phyloP scores from a whole-genome alignment of 64 coral and sea anemone species.

The Montipora efflorescens region DNA sequence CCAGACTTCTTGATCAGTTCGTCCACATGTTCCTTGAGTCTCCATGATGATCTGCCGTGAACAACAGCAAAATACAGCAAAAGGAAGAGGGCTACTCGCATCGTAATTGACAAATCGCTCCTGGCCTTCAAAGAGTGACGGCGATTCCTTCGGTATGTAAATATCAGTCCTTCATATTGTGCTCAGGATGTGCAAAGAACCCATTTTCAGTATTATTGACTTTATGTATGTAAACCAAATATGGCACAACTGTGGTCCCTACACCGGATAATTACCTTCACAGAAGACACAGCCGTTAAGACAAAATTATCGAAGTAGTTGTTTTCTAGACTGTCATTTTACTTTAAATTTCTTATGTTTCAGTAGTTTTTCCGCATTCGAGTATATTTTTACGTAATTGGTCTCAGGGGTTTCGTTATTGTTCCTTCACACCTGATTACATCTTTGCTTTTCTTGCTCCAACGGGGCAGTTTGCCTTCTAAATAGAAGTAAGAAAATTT shows the following conservation, averaged over 20 bases:
- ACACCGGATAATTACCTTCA: neutral
- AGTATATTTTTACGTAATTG: neutral
- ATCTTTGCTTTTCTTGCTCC: neutral
- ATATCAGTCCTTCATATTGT: slow-evolving; percentile 30
- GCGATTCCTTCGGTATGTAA: neutral
- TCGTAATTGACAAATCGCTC: neutral
- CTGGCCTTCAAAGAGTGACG: neutral
- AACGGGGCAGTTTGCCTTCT: neutral
- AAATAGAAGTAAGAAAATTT: no score
- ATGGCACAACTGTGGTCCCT: neutral
- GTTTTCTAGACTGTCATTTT: neutral
- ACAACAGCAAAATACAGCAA: slow-evolving; percentile 1
- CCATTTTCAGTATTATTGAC: no score
- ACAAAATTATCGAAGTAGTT: neutral
- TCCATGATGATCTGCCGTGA: neutral
- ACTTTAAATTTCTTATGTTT: neutral
- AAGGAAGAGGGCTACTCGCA: neutral
- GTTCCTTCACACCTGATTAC: neutral
- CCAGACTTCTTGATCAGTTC: neutral
- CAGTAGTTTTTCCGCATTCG: slow-evolving; percentile 38
- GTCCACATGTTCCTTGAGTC: neutral
- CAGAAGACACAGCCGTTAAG: neutral
- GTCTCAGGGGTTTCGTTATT: neutral
- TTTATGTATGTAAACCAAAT: no score
- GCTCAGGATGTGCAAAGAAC: neutral